phyloP scores from a whole-genome alignment of 1,140 invertebrate genomes.

The Thaumetopoea pityocampa region DNA sequence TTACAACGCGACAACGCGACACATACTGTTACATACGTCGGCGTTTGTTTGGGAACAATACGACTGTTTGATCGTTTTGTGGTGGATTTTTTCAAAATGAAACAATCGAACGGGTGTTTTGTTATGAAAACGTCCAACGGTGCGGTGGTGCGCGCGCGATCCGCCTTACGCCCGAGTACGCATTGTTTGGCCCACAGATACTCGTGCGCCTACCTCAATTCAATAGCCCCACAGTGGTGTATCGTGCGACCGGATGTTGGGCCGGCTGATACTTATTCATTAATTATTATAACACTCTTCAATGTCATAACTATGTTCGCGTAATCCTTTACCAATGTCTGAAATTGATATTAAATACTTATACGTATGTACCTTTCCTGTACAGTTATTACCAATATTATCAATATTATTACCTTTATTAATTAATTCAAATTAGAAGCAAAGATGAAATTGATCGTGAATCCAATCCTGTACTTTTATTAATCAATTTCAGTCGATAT shows the following conservation, averaged over 20 bases:
- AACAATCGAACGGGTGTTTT: slow-evolving; percentile 56
- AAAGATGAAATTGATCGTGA: too few relatives aligned
- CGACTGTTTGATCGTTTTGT: slow-evolving; percentile 63
- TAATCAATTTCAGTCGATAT: too few relatives aligned
- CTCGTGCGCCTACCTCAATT: slow-evolving; percentile 46
- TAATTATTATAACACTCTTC: slow-evolving; percentile 14
- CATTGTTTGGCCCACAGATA: slow-evolving; percentile 52
- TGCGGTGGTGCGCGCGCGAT: slow-evolving; percentile 31
- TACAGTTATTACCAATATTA: too few relatives aligned
- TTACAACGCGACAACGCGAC: slow-evolving; percentile 23
- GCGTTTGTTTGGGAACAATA: slow-evolving; percentile 54
- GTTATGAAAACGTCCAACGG: slow-evolving; percentile 62
- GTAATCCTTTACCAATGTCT: too few relatives aligned
- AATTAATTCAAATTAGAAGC: too few relatives aligned
- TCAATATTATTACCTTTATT: too few relatives aligned
- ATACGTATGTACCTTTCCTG: too few relatives aligned
- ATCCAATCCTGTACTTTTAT: too few relatives aligned
- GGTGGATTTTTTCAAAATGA: slow-evolving; percentile 54
- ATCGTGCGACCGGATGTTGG: slow-evolving; percentile 53
- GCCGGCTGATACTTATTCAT: slow-evolving; percentile 7
- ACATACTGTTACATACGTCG: slow-evolving; percentile 24
- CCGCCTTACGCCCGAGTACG: slow-evolving; percentile 33
- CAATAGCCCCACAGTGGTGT: slow-evolving; percentile 38
- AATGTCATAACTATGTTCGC: too few relatives aligned
- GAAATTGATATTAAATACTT: too few relatives aligned